Conservation (phyloP, 2,797 vertebrate species). For the Coranthus polyacanthus region DNA sequence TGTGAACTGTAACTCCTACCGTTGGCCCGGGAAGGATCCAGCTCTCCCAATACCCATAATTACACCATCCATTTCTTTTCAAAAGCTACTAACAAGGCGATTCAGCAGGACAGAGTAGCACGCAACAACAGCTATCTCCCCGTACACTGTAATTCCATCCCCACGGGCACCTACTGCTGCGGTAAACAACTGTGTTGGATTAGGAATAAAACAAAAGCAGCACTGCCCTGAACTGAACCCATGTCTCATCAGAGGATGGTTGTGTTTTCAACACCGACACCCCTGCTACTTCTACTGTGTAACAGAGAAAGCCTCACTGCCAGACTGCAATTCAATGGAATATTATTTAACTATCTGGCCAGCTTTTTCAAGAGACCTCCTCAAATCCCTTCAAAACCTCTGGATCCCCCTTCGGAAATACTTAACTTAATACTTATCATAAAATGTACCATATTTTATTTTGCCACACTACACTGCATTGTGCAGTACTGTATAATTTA, state of each 20-base stretch:
- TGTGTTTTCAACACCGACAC: background rate
- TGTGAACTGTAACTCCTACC: background rate
- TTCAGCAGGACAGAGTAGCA: background rate
- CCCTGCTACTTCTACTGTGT: conserved; percentile 24
- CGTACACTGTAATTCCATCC: conserved; percentile 6
- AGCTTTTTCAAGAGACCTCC: conserved; percentile 19
- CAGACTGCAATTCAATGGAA: conserved; percentile 26
- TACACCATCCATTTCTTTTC: background rate
- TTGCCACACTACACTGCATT: conserved; percentile 20
- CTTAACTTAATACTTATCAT: conserved; percentile 12
- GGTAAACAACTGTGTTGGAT: conserved; percentile 48
- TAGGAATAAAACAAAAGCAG: conserved; percentile 46
- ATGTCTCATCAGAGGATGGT: conserved; percentile 15
- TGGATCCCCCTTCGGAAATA: conserved; percentile 46
- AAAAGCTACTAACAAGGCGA: background rate
- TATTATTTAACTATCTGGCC: conserved; percentile 15
- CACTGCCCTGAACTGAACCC: conserved; percentile 36
- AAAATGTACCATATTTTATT: conserved; percentile 53
- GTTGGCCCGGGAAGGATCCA: background rate
- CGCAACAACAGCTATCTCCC: background rate
- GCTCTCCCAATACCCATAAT: background rate
- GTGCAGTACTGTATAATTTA: conserved; percentile 26
- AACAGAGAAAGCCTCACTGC: conserved; percentile 8
- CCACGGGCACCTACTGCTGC: conserved; percentile 1
- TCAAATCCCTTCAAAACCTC: conserved; percentile 36